Evolutionary conservation across 2,888 invertebrate species (phyloP).

Genomic region (Dryomyza anilis): DNA sequence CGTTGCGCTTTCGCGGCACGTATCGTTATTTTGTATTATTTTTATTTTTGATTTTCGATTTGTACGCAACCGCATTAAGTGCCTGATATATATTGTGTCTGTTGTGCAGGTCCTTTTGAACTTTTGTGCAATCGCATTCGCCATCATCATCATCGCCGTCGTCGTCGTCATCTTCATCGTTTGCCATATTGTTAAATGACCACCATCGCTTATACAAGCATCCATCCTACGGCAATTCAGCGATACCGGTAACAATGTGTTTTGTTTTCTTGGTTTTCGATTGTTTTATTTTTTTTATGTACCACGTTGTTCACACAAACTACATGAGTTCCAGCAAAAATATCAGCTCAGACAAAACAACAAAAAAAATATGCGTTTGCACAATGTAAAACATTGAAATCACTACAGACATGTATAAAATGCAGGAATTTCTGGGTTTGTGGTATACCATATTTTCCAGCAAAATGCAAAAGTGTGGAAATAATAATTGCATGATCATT

Average conservation of each 20-base stretch:
- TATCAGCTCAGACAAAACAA: too few relatives aligned
- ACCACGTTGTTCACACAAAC: too few relatives aligned
- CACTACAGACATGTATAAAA: too few relatives aligned
- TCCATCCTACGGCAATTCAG: background rate
- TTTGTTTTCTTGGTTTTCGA: too few relatives aligned
- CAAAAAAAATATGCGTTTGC: too few relatives aligned
- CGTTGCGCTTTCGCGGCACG: background rate
- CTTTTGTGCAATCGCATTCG: background rate
- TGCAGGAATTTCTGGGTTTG: too few relatives aligned
- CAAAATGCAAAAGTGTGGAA: too few relatives aligned
- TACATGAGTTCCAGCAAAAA: too few relatives aligned
- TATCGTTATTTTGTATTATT: background rate
- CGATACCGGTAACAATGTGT: background rate
- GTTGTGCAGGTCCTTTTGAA: background rate
- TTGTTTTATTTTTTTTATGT: too few relatives aligned
- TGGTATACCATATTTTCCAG: too few relatives aligned
- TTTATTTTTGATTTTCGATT: background rate
- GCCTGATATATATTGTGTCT: background rate
- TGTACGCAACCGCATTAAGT: background rate
- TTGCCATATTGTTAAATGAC: background rate
- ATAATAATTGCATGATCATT: too few relatives aligned
- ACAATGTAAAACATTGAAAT: too few relatives aligned
- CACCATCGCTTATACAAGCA: background rate
- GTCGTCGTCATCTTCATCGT: background rate
- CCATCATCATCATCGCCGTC: background rate